Base-by-base conservation (phyloP, 2,888 invertebrate genomes). In the Agrochola lota region DNA sequence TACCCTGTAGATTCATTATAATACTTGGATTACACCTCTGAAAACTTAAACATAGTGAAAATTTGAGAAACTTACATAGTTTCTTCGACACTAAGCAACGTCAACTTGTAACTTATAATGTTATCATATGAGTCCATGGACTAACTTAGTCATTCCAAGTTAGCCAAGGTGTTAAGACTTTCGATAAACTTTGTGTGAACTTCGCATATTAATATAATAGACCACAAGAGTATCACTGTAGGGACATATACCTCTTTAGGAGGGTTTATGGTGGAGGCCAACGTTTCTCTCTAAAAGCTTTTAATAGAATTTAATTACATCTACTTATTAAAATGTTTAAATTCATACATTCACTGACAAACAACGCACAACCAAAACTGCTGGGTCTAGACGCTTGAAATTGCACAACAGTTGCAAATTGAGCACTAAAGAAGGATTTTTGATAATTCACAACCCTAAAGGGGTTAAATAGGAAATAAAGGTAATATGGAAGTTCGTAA, bases 131-230 rank as follows among this genome's bases (percentile, higher is more conserved):
- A 86, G 82, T 88, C 85, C 83, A 88, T 82, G 84, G 81, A 80
- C 85, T 73, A 91, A 91, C 86, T 91, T 90, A 73, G 81, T 85
- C 84, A 87, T 86, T 77, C 64, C 66, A 87, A 85, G 81, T 89
- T 85, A 67, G 66, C 52, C 60, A 60, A 78, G 85, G 80, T 83
- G 80, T 78, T 73, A 80, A 78, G 75, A 73, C 71, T 74, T 79
- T 81, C 66, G 81, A 80, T 87, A 82, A 87, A 84, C 74, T 83
- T 67, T 68, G 68, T 59, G 60, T 55, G 59, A 82, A 76, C 57
- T 78, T 81, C n/a, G 55, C 81, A 52, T 57, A 80, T 55, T 78
- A 80, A 49, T 79, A 77, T 80, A 78, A 83, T 78, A 57, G 35
- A 8, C 63, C 69, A 20, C 83, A 52, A 59, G 68, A 52, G 63